Evolutionary conservation across 2,888 invertebrate genomes (phyloP), one percentile per base, ranked within the genome.

Genomic region (Eueremaeus valkanovi): DNA sequence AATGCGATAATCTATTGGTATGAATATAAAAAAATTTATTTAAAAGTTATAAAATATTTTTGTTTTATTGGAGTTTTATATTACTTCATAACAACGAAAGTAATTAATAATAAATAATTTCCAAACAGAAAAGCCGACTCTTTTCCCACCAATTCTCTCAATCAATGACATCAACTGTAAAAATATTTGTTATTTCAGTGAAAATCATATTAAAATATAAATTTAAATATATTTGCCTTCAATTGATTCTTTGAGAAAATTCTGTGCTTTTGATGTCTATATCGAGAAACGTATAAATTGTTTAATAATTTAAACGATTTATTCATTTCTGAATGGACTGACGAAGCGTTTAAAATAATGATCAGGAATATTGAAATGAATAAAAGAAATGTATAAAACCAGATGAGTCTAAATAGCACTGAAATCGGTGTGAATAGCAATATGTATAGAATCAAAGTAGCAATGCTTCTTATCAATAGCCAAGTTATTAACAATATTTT

Each of bases 1-100:
- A n/a, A n/a, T n/a, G n/a, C n/a, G n/a, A n/a, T n/a, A n/a, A n/a
- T n/a, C n/a, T n/a, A n/a, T n/a, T n/a, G n/a, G n/a, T n/a, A n/a
- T n/a, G n/a, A n/a, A n/a, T n/a, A n/a, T n/a, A n/a, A n/a, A n/a
- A n/a, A n/a, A n/a, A n/a, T n/a, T n/a, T n/a, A n/a, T n/a, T n/a
- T n/a, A n/a, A n/a, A n/a, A n/a, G n/a, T n/a, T n/a, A n/a, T n/a
- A n/a, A n/a, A n/a, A n/a, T n/a, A n/a, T n/a, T n/a, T n/a, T n/a
- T n/a, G n/a, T n/a, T n/a, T n/a, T n/a, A n/a, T n/a, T n/a, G n/a
- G n/a, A n/a, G n/a, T n/a, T n/a, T n/a, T n/a, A n/a, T n/a, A n/a
- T n/a, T n/a, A 61, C 61, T 61, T 61, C 61, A 61, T 61, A 61
- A 61, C 61, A 61, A 31, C 61, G 29, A 24, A 61, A 61, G n/a